Conservation (phyloP, 2,888 invertebrate species). For the Leptinotarsa tumamoca region DNA sequence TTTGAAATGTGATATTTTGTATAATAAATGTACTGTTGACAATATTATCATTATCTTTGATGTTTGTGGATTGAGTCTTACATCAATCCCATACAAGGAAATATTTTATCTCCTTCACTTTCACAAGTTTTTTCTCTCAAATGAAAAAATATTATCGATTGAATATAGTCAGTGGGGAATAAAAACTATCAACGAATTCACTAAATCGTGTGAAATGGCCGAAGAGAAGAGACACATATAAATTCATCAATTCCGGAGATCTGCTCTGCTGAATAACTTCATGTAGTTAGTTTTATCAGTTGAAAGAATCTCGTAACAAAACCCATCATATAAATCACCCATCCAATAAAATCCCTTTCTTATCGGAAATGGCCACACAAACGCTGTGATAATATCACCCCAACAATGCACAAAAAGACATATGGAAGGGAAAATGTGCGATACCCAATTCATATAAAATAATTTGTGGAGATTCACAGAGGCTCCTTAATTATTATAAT, state of each 20-base stretch:
- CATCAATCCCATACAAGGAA: too few species aligned
- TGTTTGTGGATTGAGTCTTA: too few species aligned
- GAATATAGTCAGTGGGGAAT: too few species aligned
- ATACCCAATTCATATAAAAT: constrained; percentile 3
- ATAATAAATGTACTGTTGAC: too few species aligned
- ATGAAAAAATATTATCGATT: too few species aligned
- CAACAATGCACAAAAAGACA: constrained; percentile 9
- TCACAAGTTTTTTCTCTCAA: too few species aligned
- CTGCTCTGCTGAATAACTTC: neutral
- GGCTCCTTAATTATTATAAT: neutral
- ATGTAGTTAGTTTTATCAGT: neutral
- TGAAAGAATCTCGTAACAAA: constrained; percentile 1
- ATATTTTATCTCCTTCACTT: too few species aligned
- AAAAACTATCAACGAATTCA: too few species aligned
- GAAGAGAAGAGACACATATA: neutral
- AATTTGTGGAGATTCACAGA: neutral
- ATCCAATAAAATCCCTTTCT: constrained; percentile 1
- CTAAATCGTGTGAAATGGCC: neutral
- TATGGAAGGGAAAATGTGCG: neutral
- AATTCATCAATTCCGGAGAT: neutral
- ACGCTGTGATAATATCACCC: constrained; percentile 4
- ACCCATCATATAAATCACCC: neutral
- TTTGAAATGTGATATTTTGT: too few species aligned
- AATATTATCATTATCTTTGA: too few species aligned
- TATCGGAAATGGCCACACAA: constrained; percentile 3